Evolutionary conservation across 2,797 vertebrate species (phyloP), one percentile per base, ranked within the genome.

Genomic region (Pseudopleuronectes americanus): DNA sequence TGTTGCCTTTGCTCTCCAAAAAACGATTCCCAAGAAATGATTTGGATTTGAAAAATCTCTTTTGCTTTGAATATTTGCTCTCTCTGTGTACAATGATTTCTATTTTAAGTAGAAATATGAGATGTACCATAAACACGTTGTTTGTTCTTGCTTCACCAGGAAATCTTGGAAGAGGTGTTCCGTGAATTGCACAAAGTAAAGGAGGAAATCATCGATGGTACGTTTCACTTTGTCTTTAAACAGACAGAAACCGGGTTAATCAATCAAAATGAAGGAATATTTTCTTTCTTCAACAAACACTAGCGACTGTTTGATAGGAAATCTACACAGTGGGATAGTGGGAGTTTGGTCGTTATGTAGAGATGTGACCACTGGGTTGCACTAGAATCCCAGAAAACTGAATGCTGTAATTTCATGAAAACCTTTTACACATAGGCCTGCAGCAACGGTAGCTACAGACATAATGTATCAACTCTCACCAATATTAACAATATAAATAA

Each of bases 161-260:
- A 99, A 95, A 99, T 99, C 92, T 94, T 99, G 92, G 98, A 99
- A 79, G 98, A 99, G 92, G 97, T 99, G 88, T 96, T 99, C 87
- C 96, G 97, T 81, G 98, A 99, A 90, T 95, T 99, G 85, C 98
- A 99, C 96, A 99, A 98, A 91, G 98, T 98, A 90, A 99, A 99
- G 94, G 97, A 98, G 85, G 97, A 99, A 93, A 99, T 99, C 93
- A 98, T 99, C 59, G 96, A 97, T 82, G 98, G 98, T 99, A 95
- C 79, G 96, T 89, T 82, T 57, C 0, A 23, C 70, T 64, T 70
- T 57, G 22, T 57, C 21, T 0, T 28, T 7, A 49, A 52, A 67
- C 23, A 48, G 47, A 21, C 47, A 8, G 21, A 8, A 21, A 36
- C 57, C 48, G 8, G 10, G 17, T 0, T 14, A 21, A 71, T 64